Evolutionary conservation across 2,797 vertebrate genomes (phyloP).

Genomic region (Calcarius lapponicus): DNA sequence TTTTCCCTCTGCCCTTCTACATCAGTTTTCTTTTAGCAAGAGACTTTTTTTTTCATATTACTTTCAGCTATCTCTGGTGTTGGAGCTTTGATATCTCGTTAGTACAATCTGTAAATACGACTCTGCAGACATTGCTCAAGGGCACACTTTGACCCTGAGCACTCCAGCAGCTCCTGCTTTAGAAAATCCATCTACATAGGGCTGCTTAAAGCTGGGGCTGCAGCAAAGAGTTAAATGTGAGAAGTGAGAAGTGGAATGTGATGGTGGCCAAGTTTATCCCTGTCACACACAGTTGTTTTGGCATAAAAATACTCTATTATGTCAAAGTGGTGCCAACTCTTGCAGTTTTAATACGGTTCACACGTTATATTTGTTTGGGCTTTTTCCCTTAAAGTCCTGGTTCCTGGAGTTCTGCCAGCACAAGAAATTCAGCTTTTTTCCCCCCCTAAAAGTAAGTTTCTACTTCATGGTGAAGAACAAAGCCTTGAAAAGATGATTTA

Average conservation of each 20-base stretch:
- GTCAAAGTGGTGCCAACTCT: background rate
- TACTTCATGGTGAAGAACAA: constrained; percentile 27
- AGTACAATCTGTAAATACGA: constrained; percentile 18
- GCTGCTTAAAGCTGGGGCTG: background rate
- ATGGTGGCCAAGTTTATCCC: background rate
- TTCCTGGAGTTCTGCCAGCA: background rate
- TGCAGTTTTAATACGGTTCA: background rate
- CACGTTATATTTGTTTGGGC: background rate
- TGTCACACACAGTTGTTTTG: constrained; percentile 42
- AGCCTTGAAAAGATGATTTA: constrained; percentile 5
- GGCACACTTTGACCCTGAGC: constrained; percentile 41
- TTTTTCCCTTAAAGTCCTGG: constrained; percentile 9
- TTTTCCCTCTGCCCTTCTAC: constrained; percentile 38
- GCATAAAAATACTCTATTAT: constrained; percentile 16
- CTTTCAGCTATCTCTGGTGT: constrained; percentile 6
- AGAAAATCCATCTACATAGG: background rate
- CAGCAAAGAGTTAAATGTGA: constrained; percentile 4
- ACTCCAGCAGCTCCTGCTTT: background rate
- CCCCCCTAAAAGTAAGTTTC: background rate
- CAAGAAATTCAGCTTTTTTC: background rate
- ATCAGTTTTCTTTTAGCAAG: constrained; percentile 22
- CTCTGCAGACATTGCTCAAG: constrained; percentile 32
- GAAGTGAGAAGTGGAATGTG: background rate
- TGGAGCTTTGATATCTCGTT: constrained; percentile 50
- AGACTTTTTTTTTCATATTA: background rate